phyloP scores from a whole-genome alignment of 2,888 invertebrate genomes.

The Eupithecia exiguata region DNA sequence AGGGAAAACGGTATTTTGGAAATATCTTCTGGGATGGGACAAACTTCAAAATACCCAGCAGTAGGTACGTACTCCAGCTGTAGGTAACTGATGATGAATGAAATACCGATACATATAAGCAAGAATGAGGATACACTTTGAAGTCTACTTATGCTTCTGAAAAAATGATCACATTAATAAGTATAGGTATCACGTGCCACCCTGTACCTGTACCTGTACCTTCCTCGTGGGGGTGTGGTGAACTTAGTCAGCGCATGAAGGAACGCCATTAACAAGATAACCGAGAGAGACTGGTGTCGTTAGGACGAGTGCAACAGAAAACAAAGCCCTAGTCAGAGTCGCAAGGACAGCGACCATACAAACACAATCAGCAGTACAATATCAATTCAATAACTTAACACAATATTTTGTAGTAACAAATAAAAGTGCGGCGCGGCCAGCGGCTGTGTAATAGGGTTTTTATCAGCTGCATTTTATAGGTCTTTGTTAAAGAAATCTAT shows the following conservation, averaged over 20 bases:
- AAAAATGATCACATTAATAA: background rate
- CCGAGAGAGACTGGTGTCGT: background rate
- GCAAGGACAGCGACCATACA: background rate
- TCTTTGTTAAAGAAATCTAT: constrained; percentile 25
- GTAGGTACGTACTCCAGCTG: background rate
- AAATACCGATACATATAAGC: background rate
- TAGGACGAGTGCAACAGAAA: background rate
- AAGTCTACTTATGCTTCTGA: no score
- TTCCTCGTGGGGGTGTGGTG: no score
- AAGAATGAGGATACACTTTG: background rate
- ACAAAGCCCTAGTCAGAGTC: background rate
- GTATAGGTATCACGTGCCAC: no score
- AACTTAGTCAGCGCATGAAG: background rate
- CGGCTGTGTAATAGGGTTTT: constrained; percentile 27
- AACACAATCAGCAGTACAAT: constrained; percentile 17
- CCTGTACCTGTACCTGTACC: no score
- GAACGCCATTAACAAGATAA: background rate
- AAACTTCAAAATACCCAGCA: background rate
- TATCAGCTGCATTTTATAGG: constrained; percentile 33
- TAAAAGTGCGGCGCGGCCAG: constrained; percentile 15
- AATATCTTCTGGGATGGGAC: background rate
- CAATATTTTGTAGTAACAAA: constrained; percentile 32
- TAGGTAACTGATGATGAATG: background rate
- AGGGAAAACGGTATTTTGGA: background rate
- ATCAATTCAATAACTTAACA: constrained; percentile 27